Percentiles rank a stretch among this genome's conserved stretches.
These are phyloP conservation scores for Falco rusticolus DNA, from an alignment of 2,797 vertebrate genomes.

Conservation along the genomic window DNA sequence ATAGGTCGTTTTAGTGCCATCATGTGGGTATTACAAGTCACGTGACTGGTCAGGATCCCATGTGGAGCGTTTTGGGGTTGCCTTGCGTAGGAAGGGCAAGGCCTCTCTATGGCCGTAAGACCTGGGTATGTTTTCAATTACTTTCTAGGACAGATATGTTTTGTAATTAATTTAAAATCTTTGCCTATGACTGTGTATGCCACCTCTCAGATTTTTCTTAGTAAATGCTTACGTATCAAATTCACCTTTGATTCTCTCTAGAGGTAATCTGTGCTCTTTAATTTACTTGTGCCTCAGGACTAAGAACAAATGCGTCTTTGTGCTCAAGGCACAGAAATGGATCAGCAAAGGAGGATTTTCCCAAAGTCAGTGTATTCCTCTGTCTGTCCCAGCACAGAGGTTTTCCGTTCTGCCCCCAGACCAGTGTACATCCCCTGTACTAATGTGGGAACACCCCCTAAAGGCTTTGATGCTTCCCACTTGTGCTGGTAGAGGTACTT, in stretches of 20 bases:
- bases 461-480: background rate
- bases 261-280: constrained; percentile 25
- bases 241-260: constrained; percentile 19
- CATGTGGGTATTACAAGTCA: constrained; percentile 82
- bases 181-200: constrained; percentile 67
- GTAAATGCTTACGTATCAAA: constrained; percentile 11
- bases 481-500: background rate
- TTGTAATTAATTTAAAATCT: constrained; percentile 74
- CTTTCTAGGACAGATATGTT: constrained; percentile 68
- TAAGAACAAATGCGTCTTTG: background rate
- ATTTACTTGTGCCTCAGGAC: background rate
- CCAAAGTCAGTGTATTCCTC: background rate
- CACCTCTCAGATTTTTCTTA: constrained; percentile 48
- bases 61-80: constrained; percentile 70
- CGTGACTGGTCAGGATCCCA: constrained; percentile 76
- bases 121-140: constrained; percentile 74
- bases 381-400: background rate
- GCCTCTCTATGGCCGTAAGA: constrained; percentile 55
- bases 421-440: background rate
- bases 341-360: background rate
- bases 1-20: constrained; percentile 85
- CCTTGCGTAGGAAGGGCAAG: constrained; percentile 55
- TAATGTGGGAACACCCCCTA: background rate
- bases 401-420: background rate
- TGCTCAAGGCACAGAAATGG: background rate